A percentile compares a stretch with the other conserved stretches of the same genome.
phyloP scores from a whole-genome alignment of 2,888 invertebrate species.

The Mimumesa dahlbomi region DNA sequence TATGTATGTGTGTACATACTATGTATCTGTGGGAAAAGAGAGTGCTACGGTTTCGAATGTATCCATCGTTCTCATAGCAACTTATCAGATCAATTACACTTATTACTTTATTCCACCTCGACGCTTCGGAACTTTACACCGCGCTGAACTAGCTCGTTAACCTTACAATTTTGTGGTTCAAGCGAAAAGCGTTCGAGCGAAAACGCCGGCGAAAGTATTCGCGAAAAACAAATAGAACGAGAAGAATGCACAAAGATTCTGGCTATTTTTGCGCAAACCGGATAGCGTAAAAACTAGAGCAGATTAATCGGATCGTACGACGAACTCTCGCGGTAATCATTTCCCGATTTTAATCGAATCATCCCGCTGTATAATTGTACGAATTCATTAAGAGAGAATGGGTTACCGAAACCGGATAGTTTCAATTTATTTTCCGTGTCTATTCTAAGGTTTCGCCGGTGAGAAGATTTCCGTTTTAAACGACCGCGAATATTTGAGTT shows the following conservation, averaged over 20 bases:
- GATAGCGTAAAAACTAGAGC: no score
- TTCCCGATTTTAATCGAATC: no score
- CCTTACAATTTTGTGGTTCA: constrained; percentile 59
- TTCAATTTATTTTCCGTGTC: no score
- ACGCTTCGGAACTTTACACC: constrained; percentile 73
- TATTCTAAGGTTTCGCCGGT: no score
- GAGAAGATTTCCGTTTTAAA: no score
- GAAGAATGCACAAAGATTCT: constrained; percentile 19
- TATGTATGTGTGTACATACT: no score
- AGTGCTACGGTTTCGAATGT: constrained; percentile 24
- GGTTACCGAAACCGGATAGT: no score
- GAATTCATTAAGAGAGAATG: no score
- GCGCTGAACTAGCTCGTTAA: constrained; percentile 68
- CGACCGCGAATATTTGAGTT: no score
- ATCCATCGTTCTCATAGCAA: constrained; percentile 62
- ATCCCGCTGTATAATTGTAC: no score
- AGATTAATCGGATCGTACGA: neutral
- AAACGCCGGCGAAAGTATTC: constrained; percentile 38
- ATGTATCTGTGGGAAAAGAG: neutral
- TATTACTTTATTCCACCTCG: constrained; percentile 76
- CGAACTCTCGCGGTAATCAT: no score
- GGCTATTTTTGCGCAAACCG: no score
- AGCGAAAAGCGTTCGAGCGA: constrained; percentile 46
- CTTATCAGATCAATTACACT: constrained; percentile 78
- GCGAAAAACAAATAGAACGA: constrained; percentile 46